phyloP scores from a whole-genome alignment of 1,140 invertebrate species.

The Chelonus insularis region DNA sequence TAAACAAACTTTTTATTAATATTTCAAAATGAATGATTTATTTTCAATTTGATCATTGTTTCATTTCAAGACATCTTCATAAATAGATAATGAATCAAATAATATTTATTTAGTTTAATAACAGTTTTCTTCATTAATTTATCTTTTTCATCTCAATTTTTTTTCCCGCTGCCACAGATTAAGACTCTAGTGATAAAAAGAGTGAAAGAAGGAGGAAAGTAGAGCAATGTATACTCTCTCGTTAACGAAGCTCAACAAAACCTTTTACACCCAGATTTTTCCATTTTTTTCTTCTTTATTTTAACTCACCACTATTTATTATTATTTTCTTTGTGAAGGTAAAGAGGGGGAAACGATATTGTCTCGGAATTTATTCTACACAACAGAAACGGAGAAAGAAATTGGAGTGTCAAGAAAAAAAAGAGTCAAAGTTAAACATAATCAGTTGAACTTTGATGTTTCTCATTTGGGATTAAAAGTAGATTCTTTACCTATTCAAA shows the following conservation, averaged over 20 bases:
- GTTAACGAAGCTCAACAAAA: conserved; percentile 32
- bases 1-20: too few relatives aligned
- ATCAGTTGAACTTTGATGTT: conserved; percentile 42
- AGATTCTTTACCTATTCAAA: neutral
- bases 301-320: conserved; percentile 22
- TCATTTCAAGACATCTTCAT: too few relatives aligned
- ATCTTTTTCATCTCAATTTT: conserved; percentile 24
- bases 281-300: conserved; percentile 1
- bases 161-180: neutral
- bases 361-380: too few relatives aligned
- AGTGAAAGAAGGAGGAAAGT: neutral
- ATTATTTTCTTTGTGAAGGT: conserved; percentile 12
- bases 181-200: conserved; percentile 5
- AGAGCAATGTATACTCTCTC: conserved; percentile 15
- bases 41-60: too few relatives aligned
- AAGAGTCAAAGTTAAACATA: conserved; percentile 48
- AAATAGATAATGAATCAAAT: too few relatives aligned
- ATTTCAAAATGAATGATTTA: too few relatives aligned
- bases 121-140: conserved; percentile 7
- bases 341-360: too few relatives aligned
- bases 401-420: conserved; percentile 38
- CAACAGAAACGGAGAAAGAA: too few relatives aligned
- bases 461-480: conserved; percentile 15
- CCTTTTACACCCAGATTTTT: conserved; percentile 5
- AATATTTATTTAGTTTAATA: conserved; percentile 32